Conservation (phyloP, 1,140 invertebrate genomes). For the Lordiphosa collinella region DNA sequence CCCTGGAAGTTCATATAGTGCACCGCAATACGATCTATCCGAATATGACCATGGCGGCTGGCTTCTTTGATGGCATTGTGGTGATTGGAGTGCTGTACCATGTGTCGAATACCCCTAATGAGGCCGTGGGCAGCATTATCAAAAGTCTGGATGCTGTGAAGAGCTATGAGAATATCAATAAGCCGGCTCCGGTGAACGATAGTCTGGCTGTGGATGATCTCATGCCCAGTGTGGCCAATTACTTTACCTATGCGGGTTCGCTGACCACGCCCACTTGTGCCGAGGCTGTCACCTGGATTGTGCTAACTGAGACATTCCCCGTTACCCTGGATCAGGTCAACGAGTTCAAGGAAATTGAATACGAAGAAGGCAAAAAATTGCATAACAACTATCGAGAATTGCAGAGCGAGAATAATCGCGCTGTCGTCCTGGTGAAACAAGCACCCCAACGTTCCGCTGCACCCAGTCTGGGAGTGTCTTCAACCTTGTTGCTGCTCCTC, state of each 20-base stretch:
- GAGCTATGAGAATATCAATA: constrained; percentile 80
- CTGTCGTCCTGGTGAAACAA: constrained; percentile 54
- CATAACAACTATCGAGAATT: constrained; percentile 80
- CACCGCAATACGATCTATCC: constrained; percentile 83
- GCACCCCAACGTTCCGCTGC: constrained; percentile 14
- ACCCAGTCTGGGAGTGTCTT: constrained; percentile 5
- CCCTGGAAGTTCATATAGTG: constrained; percentile 86
- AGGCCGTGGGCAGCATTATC: constrained; percentile 60
- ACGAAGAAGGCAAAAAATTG: constrained; percentile 67
- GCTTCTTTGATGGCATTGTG: constrained; percentile 83
- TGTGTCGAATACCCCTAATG: constrained; percentile 79
- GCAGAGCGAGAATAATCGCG: constrained; percentile 77
- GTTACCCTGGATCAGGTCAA: constrained; percentile 82
- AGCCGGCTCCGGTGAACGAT: constrained; percentile 79
- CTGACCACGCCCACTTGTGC: constrained; percentile 88
- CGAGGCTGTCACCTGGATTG: constrained; percentile 87
- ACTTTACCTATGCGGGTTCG: constrained; percentile 87
- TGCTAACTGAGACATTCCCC: constrained; percentile 83
- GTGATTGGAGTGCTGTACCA: constrained; percentile 87
- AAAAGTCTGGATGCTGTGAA: constrained; percentile 56
- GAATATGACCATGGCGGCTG: constrained; percentile 81
- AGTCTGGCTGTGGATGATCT: constrained; percentile 80
- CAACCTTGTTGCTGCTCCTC: constrained; percentile 20
- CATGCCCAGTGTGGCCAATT: constrained; percentile 81
- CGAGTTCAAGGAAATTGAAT: constrained; percentile 78